Evolutionary conservation across 2,888 invertebrate species (phyloP).

Genomic region (Microctonus brassicae): DNA sequence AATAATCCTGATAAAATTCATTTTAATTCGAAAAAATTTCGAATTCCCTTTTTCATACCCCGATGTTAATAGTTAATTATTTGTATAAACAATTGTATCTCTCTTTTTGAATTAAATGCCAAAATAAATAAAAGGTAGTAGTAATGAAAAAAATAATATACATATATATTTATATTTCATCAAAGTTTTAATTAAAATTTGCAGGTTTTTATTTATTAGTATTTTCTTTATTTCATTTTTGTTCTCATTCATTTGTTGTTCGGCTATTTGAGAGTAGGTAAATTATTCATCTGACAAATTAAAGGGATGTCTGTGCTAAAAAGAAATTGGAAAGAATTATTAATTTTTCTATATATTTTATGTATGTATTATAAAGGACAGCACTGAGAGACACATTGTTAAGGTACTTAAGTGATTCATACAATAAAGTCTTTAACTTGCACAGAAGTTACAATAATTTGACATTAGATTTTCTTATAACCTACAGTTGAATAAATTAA

Average conservation of each 20-base stretch:
- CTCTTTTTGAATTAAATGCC: neutral
- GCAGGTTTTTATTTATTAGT: neutral
- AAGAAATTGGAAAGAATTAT: neutral
- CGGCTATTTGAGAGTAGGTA: neutral
- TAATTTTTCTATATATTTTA: slow-evolving; percentile 35
- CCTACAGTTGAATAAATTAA: slow-evolving; percentile 32
- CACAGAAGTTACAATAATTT: slow-evolving; percentile 45
- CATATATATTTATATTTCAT: too few relatives aligned
- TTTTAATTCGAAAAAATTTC: too few relatives aligned
- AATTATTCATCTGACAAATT: too few relatives aligned
- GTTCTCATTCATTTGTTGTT: neutral
- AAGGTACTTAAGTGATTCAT: slow-evolving; percentile 55
- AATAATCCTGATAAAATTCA: too few relatives aligned
- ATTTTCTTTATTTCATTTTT: neutral
- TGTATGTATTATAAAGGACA: slow-evolving; percentile 60
- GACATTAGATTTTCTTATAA: slow-evolving; percentile 13
- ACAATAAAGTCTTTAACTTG: slow-evolving; percentile 47
- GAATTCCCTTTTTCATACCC: neutral
- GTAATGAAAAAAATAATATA: neutral
- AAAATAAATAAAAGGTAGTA: neutral
- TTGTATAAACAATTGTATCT: neutral
- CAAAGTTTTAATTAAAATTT: neutral
- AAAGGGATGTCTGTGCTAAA: neutral
- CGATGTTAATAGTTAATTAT: neutral
- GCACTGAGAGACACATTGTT: slow-evolving; percentile 54